These are phyloP conservation scores for Artemia sp. DNA, from an alignment of 2,888 invertebrate genomes.

Conservation along the genomic window DNA sequence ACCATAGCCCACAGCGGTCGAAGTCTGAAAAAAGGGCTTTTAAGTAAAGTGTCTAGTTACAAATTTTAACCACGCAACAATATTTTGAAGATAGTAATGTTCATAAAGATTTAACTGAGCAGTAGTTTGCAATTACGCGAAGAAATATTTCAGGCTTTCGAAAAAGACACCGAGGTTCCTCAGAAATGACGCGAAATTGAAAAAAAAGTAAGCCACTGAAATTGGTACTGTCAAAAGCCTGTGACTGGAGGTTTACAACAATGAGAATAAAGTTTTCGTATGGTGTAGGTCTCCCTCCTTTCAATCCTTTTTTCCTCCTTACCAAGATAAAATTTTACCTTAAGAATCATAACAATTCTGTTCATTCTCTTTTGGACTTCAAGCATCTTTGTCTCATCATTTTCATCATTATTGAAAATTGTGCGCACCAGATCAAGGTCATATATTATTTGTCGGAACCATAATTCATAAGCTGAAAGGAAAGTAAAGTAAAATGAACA, in stretches of 20 bases:
- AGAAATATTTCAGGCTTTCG: not conserved
- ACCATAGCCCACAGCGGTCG: too few species aligned
- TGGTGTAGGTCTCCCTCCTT: not conserved
- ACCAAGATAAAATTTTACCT: slow-evolving; percentile 41
- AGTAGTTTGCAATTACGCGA: too few species aligned
- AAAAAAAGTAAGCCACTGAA: too few species aligned
- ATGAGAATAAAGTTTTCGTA: too few species aligned
- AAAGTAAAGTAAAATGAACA: too few species aligned
- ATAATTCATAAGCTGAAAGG: slow-evolving; percentile 78
- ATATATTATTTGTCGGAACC: slow-evolving; percentile 98
- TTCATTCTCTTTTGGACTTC: slow-evolving; percentile 79
- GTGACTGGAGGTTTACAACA: too few species aligned
- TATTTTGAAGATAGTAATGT: too few species aligned
- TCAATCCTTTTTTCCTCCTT: not conserved
- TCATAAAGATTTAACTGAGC: too few species aligned
- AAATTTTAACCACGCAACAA: too few species aligned
- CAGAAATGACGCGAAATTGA: not conserved
- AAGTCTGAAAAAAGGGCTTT: too few species aligned
- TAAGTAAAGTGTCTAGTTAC: too few species aligned
- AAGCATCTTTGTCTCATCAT: slow-evolving; percentile 80
- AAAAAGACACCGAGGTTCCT: slow-evolving; percentile 17
- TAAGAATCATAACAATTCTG: slow-evolving; percentile 75
- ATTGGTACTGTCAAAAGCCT: too few species aligned
- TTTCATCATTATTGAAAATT: slow-evolving; percentile 50
- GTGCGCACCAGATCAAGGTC: slow-evolving; percentile 82